Evolutionary conservation across 53 echinoderm and acorn worm species (phyloP).

Genomic region (Holothuria scabra): DNA sequence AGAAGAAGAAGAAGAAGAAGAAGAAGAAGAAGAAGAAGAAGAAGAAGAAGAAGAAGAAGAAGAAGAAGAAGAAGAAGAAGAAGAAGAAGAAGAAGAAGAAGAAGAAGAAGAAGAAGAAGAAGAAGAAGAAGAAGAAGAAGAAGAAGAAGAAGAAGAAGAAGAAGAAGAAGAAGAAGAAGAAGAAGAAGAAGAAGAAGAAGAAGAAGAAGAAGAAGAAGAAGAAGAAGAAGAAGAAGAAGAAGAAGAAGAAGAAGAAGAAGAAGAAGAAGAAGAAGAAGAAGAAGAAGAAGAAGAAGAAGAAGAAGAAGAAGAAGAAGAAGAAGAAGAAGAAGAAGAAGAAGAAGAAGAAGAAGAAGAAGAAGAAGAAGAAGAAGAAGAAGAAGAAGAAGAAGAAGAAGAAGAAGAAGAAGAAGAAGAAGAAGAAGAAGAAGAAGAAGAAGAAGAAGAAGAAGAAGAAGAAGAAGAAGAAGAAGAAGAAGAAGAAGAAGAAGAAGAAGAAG

Average conservation of each 20-base stretch:
- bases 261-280: constrained; percentile 12
- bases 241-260: constrained; percentile 12
- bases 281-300: constrained; percentile 12
- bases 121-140: constrained; percentile 12
- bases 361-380: not conserved
- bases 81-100: constrained; percentile 1
- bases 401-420: constrained; percentile 12
- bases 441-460: constrained; percentile 12
- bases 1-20: too few relatives aligned
- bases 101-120: constrained; percentile 12
- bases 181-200: constrained; percentile 12
- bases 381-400: not conserved
- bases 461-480: constrained; percentile 12
- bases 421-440: constrained; percentile 12
- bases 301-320: constrained; percentile 12
- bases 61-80: not conserved
- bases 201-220: constrained; percentile 12
- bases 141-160: constrained; percentile 12
- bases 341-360: constrained; percentile 8
- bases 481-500: constrained; percentile 12
- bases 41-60: too few relatives aligned
- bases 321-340: constrained; percentile 12
- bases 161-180: constrained; percentile 12
- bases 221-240: constrained; percentile 12
- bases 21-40: too few relatives aligned